These are phyloP conservation scores for Cairina moschata DNA, from an alignment of 2,113 vertebrate species.

Conservation along the genomic window DNA sequence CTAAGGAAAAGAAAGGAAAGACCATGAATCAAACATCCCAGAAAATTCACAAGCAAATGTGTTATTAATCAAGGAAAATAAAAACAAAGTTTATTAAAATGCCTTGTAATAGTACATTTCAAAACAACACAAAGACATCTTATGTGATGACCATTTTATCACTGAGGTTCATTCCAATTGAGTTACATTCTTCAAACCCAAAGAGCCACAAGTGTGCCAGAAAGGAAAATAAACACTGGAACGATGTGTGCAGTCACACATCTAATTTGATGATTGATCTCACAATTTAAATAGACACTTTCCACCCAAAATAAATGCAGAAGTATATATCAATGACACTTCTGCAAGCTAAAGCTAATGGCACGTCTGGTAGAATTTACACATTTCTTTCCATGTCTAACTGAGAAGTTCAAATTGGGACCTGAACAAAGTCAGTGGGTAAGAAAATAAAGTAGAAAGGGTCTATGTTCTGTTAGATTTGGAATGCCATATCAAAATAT, in stretches of 20 bases:
- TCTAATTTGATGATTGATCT: conserved; percentile 72
- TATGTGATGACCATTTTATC: conserved; percentile 77
- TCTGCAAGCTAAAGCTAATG: conserved; percentile 36
- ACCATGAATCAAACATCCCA: conserved; percentile 88
- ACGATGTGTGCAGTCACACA: conserved; percentile 65
- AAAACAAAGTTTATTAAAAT: conserved; percentile 98
- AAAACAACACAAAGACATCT: conserved; percentile 79
- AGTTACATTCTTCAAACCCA: conserved; percentile 75
- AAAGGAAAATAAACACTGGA: conserved; percentile 83
- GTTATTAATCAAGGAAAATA: conserved; percentile 96
- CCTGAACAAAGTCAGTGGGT: background rate
- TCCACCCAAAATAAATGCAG: conserved; percentile 57
- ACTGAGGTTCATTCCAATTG: conserved; percentile 70
- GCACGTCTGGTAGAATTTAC: conserved; percentile 11
- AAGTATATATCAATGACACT: conserved; percentile 43
- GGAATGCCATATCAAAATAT: background rate
- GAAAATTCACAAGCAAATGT: conserved; percentile 89
- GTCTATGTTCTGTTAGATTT: background rate
- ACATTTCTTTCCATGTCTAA: conserved; percentile 39
- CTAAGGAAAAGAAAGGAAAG: conserved; percentile 91
- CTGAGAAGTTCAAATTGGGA: background rate
- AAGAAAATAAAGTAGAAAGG: background rate
- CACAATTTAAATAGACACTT: conserved; percentile 73
- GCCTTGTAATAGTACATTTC: conserved; percentile 78
- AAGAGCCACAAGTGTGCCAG: conserved; percentile 74